Conservation (phyloP, 2,888 invertebrate species). For the Teleiodes luculella region DNA sequence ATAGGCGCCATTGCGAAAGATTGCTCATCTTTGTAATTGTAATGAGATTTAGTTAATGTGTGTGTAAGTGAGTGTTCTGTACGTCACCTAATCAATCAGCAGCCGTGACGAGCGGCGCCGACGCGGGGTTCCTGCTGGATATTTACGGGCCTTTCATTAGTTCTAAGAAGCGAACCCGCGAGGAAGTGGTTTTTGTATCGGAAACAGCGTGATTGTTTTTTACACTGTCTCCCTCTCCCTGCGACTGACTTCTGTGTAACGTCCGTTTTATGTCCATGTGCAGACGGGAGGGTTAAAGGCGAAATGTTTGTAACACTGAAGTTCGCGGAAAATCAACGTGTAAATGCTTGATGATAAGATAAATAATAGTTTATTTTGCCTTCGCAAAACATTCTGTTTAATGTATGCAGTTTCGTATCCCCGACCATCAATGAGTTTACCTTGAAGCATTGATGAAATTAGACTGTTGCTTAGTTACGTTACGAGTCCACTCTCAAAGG, state of each 20-base stretch:
- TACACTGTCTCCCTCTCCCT: slow-evolving; percentile 37
- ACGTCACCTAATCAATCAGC: slow-evolving; percentile 68
- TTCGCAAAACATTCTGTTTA: not conserved
- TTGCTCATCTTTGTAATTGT: no score
- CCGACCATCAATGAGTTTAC: not conserved
- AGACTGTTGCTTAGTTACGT: not conserved
- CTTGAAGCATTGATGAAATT: not conserved
- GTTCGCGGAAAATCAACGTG: not conserved
- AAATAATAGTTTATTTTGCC: not conserved
- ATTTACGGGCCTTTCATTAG: slow-evolving; percentile 74
- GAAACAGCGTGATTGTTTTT: slow-evolving; percentile 62
- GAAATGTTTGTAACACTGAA: not conserved
- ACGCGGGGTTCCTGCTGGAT: slow-evolving; percentile 53
- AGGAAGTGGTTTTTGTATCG: slow-evolving; percentile 73
- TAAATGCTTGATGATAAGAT: not conserved
- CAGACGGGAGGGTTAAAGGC: not conserved
- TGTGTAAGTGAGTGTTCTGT: slow-evolving; percentile 37
- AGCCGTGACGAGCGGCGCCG: slow-evolving; percentile 43
- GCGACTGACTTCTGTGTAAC: slow-evolving; percentile 34
- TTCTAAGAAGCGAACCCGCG: slow-evolving; percentile 64
- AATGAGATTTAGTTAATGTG: not conserved
- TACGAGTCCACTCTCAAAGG: slow-evolving; percentile 13
- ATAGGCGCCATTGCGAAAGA: not conserved
- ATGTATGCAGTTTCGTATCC: not conserved
- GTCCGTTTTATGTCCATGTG: slow-evolving; percentile 20